Conservation (phyloP, 1,140 invertebrate species). For the Linepithema humile region DNA sequence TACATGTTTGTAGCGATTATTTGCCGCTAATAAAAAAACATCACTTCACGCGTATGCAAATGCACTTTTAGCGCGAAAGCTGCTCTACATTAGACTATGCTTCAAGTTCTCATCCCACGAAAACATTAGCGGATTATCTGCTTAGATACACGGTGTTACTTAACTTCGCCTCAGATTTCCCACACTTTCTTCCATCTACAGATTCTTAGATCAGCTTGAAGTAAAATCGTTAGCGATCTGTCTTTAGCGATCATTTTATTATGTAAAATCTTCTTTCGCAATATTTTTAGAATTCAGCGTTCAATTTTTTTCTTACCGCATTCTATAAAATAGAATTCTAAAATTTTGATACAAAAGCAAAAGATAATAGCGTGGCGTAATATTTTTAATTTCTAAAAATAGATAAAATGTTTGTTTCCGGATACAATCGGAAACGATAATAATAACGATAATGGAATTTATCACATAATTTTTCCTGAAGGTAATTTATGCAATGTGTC, state of each 20-base stretch:
- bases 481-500: not conserved
- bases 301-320: not conserved
- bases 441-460: not conserved
- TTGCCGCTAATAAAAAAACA: not conserved
- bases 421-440: not conserved
- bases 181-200: not conserved
- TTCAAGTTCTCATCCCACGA: slow-evolving; percentile 13
- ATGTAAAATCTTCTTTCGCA: not conserved
- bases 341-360: not conserved
- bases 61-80: not conserved
- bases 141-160: not conserved
- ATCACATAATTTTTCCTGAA: not conserved
- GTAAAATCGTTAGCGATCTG: not conserved
- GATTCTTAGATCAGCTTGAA: no score
- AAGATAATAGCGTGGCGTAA: no score
- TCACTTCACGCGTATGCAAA: not conserved
- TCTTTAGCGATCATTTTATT: not conserved
- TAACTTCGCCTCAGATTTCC: not conserved
- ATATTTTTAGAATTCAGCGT: not conserved
- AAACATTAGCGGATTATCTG: not conserved
- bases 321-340: not conserved
- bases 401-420: not conserved
- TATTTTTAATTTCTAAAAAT: not conserved
- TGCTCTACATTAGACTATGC: not conserved
- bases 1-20: not conserved